Base-by-base conservation (phyloP, 1,140 invertebrate species). In the Cydia strobilella region DNA sequence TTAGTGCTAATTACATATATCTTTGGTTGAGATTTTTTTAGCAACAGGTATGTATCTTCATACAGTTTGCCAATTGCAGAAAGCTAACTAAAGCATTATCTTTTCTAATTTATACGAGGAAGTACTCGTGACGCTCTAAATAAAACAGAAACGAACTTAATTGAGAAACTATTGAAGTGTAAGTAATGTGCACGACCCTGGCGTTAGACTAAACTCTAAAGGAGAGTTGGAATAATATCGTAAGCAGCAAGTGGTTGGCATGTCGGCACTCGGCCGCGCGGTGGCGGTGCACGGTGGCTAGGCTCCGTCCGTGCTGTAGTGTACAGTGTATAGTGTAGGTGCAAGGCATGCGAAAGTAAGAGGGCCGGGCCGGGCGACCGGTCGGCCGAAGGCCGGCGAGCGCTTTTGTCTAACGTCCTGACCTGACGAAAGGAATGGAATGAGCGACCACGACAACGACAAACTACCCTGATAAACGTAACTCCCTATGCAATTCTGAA, bases 291-390 rank as follows among this genome's bases (percentile, higher is more conserved):
- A 39, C n/a, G n/a, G n/a, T n/a, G n/a, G n/a, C n/a, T n/a, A n/a
- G n/a, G n/a, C n/a, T n/a, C n/a, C n/a, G n/a, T n/a, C n/a, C n/a
- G n/a, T n/a, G n/a, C n/a, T n/a, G n/a, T n/a, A n/a, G n/a, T n/a
- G n/a, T n/a, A n/a, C 69, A 18, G 69, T 39, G 23, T 15, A 39
- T 20, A 45, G 42, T 72, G 78, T 82, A 80, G 81, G 81, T 86
- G 84, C 83, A 85, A 84, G 71, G 42, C 42, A 48, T 80, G 83
- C 88, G 89, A 91, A 91, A 91, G 89, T 91, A 88, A 91, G 87
- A 85, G 86, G 87, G 42, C 42, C 85, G 86, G 87, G 42, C 42
- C 75, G 65, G 65, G 76, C 79, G 86, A 91, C 87, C 89, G 89
- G 89, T 91, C 85, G 82, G 63, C 12, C 84, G 88, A 91, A 91